Conservation (phyloP, 1,140 invertebrate species). For the Scaptomyza montana region DNA sequence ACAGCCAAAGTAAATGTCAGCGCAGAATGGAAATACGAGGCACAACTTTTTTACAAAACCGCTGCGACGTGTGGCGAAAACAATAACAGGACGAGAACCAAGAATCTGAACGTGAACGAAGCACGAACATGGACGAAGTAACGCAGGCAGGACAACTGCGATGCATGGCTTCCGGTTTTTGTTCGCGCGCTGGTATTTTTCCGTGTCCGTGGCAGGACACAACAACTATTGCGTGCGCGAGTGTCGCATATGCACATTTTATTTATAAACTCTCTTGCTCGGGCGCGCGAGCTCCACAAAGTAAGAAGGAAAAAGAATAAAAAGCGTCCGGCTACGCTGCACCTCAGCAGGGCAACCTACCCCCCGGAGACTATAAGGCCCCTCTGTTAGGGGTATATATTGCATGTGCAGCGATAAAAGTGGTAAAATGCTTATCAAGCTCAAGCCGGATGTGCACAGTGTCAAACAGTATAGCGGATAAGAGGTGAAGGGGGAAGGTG, state of each 20-base stretch:
- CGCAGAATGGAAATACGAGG: conserved; percentile 70
- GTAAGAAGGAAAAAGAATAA: conserved; percentile 51
- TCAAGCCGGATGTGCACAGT: conserved; percentile 76
- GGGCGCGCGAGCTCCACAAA: conserved; percentile 39
- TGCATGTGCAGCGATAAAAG: conserved; percentile 66
- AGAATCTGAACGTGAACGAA: conserved; percentile 1
- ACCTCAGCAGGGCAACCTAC: conserved; percentile 32
- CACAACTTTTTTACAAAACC: conserved; percentile 57
- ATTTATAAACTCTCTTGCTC: conserved; percentile 70
- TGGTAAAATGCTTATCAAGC: conserved; percentile 78
- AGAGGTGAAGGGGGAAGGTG: not conserved
- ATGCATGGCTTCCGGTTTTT: conserved; percentile 79
- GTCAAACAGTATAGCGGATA: conserved; percentile 50
- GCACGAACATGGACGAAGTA: not conserved
- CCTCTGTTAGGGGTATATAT: conserved; percentile 2
- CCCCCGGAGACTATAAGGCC: no score
- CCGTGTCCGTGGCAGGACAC: conserved; percentile 33
- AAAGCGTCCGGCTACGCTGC: conserved; percentile 38
- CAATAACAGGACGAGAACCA: conserved; percentile 56
- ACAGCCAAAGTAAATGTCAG: conserved; percentile 75
- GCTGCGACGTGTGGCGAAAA: conserved; percentile 74
- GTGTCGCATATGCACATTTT: conserved; percentile 82
- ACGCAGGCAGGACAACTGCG: conserved; percentile 20
- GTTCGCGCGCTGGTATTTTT: conserved; percentile 74
- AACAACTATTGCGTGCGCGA: conserved; percentile 61